A percentile compares a stretch with the other conserved stretches of the same genome.
phyloP scores from a whole-genome alignment of 1,140 invertebrate species.

The Cydia fagiglandana region DNA sequence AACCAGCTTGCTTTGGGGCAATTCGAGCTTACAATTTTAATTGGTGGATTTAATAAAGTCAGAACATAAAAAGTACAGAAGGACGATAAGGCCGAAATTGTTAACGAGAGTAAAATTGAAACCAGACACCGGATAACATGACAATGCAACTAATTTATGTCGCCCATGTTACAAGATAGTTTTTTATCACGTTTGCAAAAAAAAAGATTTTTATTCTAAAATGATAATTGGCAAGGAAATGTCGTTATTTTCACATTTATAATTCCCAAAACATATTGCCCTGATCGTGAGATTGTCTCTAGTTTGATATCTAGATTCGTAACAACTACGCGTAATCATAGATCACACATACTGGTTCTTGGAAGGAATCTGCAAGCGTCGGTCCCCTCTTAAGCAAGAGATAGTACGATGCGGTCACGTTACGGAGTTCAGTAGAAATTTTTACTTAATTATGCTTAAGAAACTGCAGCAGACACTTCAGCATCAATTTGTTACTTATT shows the following conservation, averaged over 20 bases:
- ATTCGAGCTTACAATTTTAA: slow-evolving; percentile 17
- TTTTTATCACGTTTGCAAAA: too few relatives aligned
- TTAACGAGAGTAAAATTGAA: too few relatives aligned
- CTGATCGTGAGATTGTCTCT: neutral
- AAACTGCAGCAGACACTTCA: neutral
- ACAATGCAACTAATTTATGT: too few relatives aligned
- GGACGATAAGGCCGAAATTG: too few relatives aligned
- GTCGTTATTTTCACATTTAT: neutral
- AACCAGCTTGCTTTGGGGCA: neutral
- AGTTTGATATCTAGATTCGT: neutral
- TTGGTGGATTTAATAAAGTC: slow-evolving; percentile 13
- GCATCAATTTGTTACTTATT: slow-evolving; percentile 23
- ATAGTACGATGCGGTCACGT: slow-evolving; percentile 1
- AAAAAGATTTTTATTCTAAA: too few relatives aligned
- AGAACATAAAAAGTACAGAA: slow-evolving; percentile 1
- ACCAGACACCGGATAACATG: too few relatives aligned
- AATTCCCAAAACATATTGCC: neutral
- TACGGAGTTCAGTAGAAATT: neutral
- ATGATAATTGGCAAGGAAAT: neutral
- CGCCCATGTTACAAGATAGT: too few relatives aligned
- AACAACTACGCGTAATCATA: neutral
- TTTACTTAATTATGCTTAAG: slow-evolving; percentile 3
- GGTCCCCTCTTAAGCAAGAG: neutral
- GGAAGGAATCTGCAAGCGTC: neutral
- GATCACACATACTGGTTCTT: neutral